A percentile compares a stretch with the other conserved stretches of the same genome.
These are phyloP conservation scores for Gobius niger DNA, from an alignment of 2,113 vertebrate species.

Conservation along the genomic window DNA sequence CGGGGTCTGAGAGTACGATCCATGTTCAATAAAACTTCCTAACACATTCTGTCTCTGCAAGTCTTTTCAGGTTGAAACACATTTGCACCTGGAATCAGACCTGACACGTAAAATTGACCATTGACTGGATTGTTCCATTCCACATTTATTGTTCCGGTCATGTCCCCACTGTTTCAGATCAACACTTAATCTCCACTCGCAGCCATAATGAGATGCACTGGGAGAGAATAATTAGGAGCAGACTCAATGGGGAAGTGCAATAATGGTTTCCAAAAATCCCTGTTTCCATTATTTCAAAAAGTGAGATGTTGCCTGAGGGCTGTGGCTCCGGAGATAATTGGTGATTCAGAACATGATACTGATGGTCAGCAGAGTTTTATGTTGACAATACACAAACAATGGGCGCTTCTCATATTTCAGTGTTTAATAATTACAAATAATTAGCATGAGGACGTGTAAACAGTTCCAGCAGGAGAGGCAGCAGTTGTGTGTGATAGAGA, in stretches of 20 bases:
- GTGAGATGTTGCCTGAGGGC: constrained; percentile 8
- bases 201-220: constrained; percentile 37
- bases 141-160: background rate
- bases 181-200: constrained; percentile 33
- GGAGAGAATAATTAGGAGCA: constrained; percentile 36
- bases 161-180: constrained; percentile 23
- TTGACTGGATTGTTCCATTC: constrained; percentile 1
- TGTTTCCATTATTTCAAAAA: constrained; percentile 36
- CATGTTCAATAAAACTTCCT: too few relatives aligned
- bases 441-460: constrained; percentile 5
- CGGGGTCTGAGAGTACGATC: too few relatives aligned
- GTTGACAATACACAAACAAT: constrained; percentile 54
- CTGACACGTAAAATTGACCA: background rate
- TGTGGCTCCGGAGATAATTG: constrained; percentile 60
- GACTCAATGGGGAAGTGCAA: constrained; percentile 12
- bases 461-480: constrained; percentile 17
- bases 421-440: constrained; percentile 61
- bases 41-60: too few relatives aligned
- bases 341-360: constrained; percentile 48
- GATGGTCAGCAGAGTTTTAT: constrained; percentile 38
- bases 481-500: constrained; percentile 27
- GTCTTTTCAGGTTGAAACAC: too few relatives aligned
- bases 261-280: constrained; percentile 25
- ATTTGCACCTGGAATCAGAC: background rate
- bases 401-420: constrained; percentile 48